These are phyloP conservation scores for Thera obeliscata DNA, from an alignment of 2,888 invertebrate species.

Conservation along the genomic window DNA sequence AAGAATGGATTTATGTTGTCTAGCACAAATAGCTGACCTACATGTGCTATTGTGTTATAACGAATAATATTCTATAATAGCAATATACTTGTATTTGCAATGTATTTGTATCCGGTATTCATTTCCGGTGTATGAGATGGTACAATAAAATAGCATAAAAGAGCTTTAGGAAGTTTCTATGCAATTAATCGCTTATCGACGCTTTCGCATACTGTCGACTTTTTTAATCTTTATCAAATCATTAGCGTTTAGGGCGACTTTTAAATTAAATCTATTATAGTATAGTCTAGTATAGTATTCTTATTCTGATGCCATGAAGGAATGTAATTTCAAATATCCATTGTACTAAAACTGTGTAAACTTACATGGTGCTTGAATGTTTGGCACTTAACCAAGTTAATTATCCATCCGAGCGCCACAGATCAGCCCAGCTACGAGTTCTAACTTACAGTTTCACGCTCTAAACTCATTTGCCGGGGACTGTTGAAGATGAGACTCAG, in stretches of 20 bases:
- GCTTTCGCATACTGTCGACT: too few species aligned
- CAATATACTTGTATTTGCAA: neutral
- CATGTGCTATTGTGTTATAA: slow-evolving; percentile 8
- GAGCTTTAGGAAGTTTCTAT: too few species aligned
- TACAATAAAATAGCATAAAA: slow-evolving; percentile 2
- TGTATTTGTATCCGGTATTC: slow-evolving; percentile 4
- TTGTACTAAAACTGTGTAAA: neutral
- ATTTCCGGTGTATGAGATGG: slow-evolving; percentile 8
- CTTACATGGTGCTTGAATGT: neutral
- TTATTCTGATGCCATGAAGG: too few species aligned
- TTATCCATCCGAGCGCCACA: slow-evolving; percentile 4
- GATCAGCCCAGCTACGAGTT: slow-evolving; percentile 10
- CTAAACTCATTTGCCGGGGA: neutral
- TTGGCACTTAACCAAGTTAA: slow-evolving; percentile 15
- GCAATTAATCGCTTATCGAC: too few species aligned
- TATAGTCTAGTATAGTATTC: too few species aligned
- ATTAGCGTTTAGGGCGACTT: too few species aligned
- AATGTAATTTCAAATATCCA: too few species aligned
- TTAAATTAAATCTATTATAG: too few species aligned
- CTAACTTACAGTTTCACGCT: slow-evolving; percentile 15
- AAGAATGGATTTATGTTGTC: slow-evolving; percentile 20
- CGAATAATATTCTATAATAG: slow-evolving; percentile 1
- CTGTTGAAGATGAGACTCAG: neutral
- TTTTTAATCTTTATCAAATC: too few species aligned
- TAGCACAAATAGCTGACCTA: slow-evolving; percentile 21